Base-by-base conservation (phyloP, 2,797 vertebrate species). In the Prunella strophiata region DNA sequence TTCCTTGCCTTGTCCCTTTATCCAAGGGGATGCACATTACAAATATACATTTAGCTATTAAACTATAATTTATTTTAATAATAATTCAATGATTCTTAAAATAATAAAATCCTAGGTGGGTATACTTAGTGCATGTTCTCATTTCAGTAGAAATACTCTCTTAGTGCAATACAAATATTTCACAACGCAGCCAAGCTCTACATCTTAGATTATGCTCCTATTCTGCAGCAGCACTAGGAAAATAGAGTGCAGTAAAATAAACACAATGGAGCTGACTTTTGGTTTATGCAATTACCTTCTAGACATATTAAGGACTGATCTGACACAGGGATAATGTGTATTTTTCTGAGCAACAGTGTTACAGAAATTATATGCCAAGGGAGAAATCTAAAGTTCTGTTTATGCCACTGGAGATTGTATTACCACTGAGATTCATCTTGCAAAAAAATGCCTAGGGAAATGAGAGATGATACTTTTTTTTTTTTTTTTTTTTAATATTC, bases 121-220 rank as follows among this genome's bases (percentile, higher is more conserved):
- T 58, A 34, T 67, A 75, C 43, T 59, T 32, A 62, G 52, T 73
- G 42, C 34, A 72, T 84, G 34, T 16, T 45, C 45, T 85, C 34
- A 17, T 85, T 94, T 93, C 75, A 78, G 43, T 6, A 65, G 62
- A 78, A 80, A 58, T 29, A 11, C 70, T 76, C 62, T 67, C 79
- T 58, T 34, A 87, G 82, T 50, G 66, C n/a, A 84, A 71, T 66
- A 79, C 73, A 95, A 95, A 84, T 82, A 86, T 91, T 92, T 82
- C 52, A 92, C 68, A 79, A 43, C 18, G 29, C 54, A 89, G 74
- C 84, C 85, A 91, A 96, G 40, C 58, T 94, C 67, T 95, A 65
- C 72, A 75, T 80, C 91, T 93, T 65, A 55, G 42, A 59, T 77
- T 42, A 70, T 32, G 20, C 7, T 78, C 65, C 70, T 65, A 10